Evolutionary conservation across 2,888 invertebrate genomes (phyloP).

Genomic region (Caenorhabditis virilis): DNA sequence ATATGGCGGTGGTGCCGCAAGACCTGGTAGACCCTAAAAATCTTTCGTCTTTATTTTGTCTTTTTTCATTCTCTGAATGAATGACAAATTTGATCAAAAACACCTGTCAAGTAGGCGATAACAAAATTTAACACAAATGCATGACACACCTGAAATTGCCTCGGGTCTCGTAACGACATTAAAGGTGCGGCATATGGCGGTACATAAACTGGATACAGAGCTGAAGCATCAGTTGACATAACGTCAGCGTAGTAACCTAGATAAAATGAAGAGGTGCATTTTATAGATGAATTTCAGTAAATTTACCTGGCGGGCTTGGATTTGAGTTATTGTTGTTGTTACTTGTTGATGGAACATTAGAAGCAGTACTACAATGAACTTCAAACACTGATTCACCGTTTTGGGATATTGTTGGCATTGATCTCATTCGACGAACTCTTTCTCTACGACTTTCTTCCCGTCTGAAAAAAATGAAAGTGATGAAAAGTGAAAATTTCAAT

Average conservation of each 20-base stretch:
- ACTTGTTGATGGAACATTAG: too few species aligned
- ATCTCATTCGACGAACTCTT: conserved; percentile 11
- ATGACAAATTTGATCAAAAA: too few species aligned
- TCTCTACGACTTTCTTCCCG: conserved; percentile 16
- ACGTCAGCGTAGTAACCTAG: conserved; percentile 47
- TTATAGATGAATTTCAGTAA: too few species aligned
- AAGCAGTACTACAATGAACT: too few species aligned
- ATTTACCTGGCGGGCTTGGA: neutral
- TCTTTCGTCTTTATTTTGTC: too few species aligned
- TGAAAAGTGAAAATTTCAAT: too few species aligned
- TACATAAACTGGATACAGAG: conserved; percentile 45
- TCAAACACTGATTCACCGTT: too few species aligned
- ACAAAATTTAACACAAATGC: too few species aligned
- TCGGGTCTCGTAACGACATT: conserved; percentile 43
- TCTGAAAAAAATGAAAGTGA: neutral
- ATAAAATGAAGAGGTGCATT: too few species aligned
- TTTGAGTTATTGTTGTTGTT: too few species aligned
- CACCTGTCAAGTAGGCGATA: too few species aligned
- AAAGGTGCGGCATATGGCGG: conserved; percentile 42
- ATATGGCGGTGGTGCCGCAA: conserved; percentile 48
- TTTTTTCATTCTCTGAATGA: too few species aligned
- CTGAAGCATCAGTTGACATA: conserved; percentile 34
- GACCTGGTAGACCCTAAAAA: conserved; percentile 46
- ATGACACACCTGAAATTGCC: conserved; percentile 34
- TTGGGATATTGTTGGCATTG: neutral